phyloP scores from a whole-genome alignment of 1,140 invertebrate genomes.

The Mesaphorura yosii region DNA sequence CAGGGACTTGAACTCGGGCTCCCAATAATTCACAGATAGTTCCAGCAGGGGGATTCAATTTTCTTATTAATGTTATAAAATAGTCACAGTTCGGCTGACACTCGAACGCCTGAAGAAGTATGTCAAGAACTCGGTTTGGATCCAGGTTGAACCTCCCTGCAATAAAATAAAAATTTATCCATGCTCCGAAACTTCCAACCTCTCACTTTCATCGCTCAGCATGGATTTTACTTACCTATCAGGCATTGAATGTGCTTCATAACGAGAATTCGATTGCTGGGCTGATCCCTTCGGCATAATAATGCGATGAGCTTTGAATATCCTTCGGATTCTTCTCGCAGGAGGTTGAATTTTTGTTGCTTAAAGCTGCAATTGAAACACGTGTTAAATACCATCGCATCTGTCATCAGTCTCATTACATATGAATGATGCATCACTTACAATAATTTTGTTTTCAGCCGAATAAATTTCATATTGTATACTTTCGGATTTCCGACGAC shows the following conservation, averaged over 20 bases:
- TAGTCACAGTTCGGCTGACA: constrained; percentile 54
- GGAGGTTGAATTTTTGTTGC: constrained; percentile 96
- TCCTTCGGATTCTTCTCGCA: constrained; percentile 97
- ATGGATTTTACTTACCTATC: constrained; percentile 53
- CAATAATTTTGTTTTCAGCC: constrained; percentile 96
- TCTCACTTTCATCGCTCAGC: not conserved
- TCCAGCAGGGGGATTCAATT: constrained; percentile 70
- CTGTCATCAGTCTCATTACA: constrained; percentile 5
- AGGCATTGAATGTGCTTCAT: constrained; percentile 73
- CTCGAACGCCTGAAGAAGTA: constrained; percentile 94
- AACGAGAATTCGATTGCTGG: constrained; percentile 35
- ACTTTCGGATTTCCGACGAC: constrained; percentile 72
- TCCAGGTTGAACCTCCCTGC: constrained; percentile 96
- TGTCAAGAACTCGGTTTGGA: constrained; percentile 92
- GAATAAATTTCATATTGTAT: constrained; percentile 95
- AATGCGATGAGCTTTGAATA: constrained; percentile 96
- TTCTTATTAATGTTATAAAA: constrained; percentile 70
- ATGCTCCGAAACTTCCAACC: not conserved
- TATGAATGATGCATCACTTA: constrained; percentile 45
- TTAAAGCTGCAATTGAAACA: constrained; percentile 69
- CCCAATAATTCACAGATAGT: constrained; percentile 87
- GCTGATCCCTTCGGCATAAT: constrained; percentile 72
- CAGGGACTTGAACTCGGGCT: constrained; percentile 66
- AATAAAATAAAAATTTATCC: constrained; percentile 32
- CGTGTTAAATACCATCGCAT: constrained; percentile 16